These are phyloP conservation scores for Phortica magna DNA, from an alignment of 2,888 invertebrate genomes.

Conservation along the genomic window DNA sequence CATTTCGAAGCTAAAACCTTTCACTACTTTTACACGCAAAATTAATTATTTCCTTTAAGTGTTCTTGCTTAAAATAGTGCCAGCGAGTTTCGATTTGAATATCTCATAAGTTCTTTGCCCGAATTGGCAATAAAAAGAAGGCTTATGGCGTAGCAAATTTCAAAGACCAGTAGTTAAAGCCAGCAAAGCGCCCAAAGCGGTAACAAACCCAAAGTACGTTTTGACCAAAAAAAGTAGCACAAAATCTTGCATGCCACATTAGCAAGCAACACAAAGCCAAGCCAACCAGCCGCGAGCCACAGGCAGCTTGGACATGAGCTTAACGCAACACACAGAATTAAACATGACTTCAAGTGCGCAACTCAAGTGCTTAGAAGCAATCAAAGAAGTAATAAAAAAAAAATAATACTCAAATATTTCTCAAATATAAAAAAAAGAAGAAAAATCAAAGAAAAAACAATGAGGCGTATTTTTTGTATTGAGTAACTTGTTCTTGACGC, in stretches of 20 bases:
- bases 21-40: too few relatives aligned
- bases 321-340: conserved; percentile 3
- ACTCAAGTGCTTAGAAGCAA: background rate
- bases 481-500: conserved; percentile 21
- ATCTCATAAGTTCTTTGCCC: too few relatives aligned
- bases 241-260: conserved; percentile 15
- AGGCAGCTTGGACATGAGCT: conserved; percentile 6
- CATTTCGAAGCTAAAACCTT: too few relatives aligned
- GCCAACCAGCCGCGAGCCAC: background rate
- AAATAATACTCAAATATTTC: background rate
- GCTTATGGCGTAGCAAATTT: too few relatives aligned
- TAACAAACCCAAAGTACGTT: background rate
- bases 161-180: background rate
- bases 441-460: conserved; percentile 17
- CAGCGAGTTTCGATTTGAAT: too few relatives aligned
- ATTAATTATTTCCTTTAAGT: too few relatives aligned
- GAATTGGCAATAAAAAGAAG: too few relatives aligned
- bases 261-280: conserved; percentile 8
- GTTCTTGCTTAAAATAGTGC: too few relatives aligned
- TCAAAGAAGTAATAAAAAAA: background rate
- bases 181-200: background rate
- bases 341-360: conserved; percentile 7
- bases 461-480: conserved; percentile 30
- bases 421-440: background rate
- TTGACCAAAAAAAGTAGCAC: conserved; percentile 10